Evolutionary conservation across 2,113 vertebrate species (phyloP).

Genomic region (Oncorhynchus kisutch): DNA sequence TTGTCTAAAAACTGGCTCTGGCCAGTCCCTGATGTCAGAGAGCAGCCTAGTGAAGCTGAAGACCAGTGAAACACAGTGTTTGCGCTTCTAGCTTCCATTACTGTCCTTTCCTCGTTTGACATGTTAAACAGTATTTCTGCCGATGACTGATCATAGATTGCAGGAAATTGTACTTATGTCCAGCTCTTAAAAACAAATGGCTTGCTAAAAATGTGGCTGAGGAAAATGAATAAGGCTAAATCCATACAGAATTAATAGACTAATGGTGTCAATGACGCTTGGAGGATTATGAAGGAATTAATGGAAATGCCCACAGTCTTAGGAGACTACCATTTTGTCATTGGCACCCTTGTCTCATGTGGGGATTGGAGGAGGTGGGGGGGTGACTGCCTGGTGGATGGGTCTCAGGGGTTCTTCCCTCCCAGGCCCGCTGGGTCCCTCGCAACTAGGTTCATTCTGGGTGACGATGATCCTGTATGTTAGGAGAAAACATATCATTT

Average conservation of each 20-base stretch:
- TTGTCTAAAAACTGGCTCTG: conserved; percentile 11
- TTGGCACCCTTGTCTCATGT: not conserved
- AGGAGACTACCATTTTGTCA: too few species aligned
- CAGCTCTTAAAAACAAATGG: too few species aligned
- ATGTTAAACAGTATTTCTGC: too few species aligned
- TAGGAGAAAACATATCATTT: conserved; percentile 37
- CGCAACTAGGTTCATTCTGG: not conserved
- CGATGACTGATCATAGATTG: too few species aligned
- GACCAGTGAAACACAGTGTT: not conserved
- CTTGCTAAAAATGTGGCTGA: too few species aligned
- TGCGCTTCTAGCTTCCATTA: not conserved
- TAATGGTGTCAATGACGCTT: too few species aligned
- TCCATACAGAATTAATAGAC: too few species aligned
- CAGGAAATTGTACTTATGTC: too few species aligned
- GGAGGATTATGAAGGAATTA: too few species aligned
- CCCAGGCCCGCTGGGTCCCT: not conserved
- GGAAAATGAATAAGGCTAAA: too few species aligned
- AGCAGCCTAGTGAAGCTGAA: conserved; percentile 3
- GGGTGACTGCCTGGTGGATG: not conserved
- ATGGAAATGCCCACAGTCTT: too few species aligned
- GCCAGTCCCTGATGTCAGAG: conserved; percentile 15
- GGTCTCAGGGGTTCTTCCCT: not conserved
- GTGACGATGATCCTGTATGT: not conserved
- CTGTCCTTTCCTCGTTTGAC: too few species aligned
- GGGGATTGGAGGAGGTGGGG: conserved; percentile 8